Percentiles rank a stretch among this genome's conserved stretches.
Conservation (phyloP, 2,797 vertebrate genomes). For the Etheostoma nigrum region DNA sequence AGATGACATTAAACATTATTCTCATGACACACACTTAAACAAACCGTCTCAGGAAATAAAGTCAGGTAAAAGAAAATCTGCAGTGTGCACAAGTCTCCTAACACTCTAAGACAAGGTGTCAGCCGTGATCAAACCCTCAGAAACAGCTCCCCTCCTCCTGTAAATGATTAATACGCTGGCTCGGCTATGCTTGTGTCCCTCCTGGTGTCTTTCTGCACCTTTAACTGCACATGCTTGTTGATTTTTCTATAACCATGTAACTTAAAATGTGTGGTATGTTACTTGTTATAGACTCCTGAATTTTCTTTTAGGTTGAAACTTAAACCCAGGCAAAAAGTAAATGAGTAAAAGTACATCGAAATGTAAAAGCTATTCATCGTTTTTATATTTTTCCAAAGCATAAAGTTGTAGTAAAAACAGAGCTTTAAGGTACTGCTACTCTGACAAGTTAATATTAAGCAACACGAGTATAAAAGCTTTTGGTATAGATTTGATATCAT, state of each 20-base stretch:
- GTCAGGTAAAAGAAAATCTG: constrained; percentile 16
- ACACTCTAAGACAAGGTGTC: constrained; percentile 12
- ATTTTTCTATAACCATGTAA: too few species aligned
- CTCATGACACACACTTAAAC: constrained; percentile 36
- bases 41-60: constrained; percentile 52
- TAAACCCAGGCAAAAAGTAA: background rate
- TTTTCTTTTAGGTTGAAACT: background rate
- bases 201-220: too few species aligned
- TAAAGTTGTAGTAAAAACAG: background rate
- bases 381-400: background rate
- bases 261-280: background rate
- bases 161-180: background rate
- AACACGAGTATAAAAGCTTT: too few species aligned
- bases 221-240: too few species aligned
- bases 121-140: background rate
- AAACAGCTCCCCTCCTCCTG: background rate
- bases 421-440: background rate
- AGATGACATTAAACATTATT: constrained; percentile 58
- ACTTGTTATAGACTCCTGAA: background rate
- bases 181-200: too few species aligned
- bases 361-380: background rate
- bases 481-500: too few species aligned
- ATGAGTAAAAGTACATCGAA: background rate
- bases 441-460: background rate
- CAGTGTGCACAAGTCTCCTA: background rate